Base-by-base conservation (phyloP, 2,797 vertebrate genomes). In the Hoplostethus atlanticus region DNA sequence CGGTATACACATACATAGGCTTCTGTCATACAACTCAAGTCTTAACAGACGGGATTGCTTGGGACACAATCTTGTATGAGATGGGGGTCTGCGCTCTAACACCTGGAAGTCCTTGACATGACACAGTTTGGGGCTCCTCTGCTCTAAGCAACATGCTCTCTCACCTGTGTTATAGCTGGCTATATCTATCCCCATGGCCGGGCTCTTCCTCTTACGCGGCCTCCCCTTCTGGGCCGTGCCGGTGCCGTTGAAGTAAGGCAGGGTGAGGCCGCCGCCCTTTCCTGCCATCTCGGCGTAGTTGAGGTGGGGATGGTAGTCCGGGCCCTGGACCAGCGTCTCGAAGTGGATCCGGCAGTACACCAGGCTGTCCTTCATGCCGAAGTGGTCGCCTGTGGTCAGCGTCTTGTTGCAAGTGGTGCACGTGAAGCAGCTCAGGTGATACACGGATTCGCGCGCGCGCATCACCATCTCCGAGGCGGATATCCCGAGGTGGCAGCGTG, bases 391-490 rank as follows among this genome's bases (percentile, higher is more conserved):
- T 1, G 98, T 98, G 90, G 95, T 97, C 93, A 99, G 94, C 78
- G 98, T 98, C 94, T 98, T 98, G 96, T 96, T 97, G 94, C 98
- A 99, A 3, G 97, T 97, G 87, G 97, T 97, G 92, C 98, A 99
- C 56, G 97, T 98, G 94, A 99, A 99, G 93, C 98, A 99, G 94
- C 97, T 97, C 93, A 99, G 94, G 92, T 99, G 98, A 89, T 99
- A 99, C 78, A 99, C 98, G n/a, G 97, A 97, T 88, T 99, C 97
- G 87, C 97, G 95, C 71, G 98, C 98, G 62, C 98, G 95, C 98
- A 99, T 99, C 89, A 99, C 98, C 98, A 99, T 99, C 93, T 99
- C 98, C 6, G 98, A 98, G 82, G 98, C 98, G 15, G 98, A 99
- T 81, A 99, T 99, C 85, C 98, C 98, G 93, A 99, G 97, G 95